Evolutionary conservation across 2,888 invertebrate genomes (phyloP).

Genomic region (Epinotia brunnichana): DNA sequence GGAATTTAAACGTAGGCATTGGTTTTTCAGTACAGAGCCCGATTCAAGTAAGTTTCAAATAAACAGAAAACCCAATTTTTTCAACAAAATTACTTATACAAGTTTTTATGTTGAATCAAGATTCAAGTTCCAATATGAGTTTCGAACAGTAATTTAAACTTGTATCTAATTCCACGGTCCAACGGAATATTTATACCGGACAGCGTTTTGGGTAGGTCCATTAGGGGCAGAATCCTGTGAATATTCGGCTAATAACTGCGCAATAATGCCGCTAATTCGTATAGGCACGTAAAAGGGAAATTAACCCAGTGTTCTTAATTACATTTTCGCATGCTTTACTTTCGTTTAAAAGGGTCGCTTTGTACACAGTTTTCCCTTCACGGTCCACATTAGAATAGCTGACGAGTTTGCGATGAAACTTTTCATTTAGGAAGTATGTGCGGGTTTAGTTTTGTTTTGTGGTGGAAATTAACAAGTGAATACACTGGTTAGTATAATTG

Average conservation of each 20-base stretch:
- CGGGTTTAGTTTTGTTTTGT: slow-evolving; percentile 30
- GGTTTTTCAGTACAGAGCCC: not conserved
- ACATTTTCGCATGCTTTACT: slow-evolving; percentile 81
- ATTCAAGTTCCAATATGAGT: slow-evolving; percentile 21
- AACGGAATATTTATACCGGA: slow-evolving; percentile 28
- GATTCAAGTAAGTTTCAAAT: not conserved
- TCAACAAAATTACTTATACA: slow-evolving; percentile 4
- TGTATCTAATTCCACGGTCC: slow-evolving; percentile 21
- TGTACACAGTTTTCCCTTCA: slow-evolving; percentile 66
- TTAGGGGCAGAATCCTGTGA: slow-evolving; percentile 54
- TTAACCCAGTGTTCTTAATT: slow-evolving; percentile 82
- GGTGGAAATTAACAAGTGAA: not conserved
- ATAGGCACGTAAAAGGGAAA: slow-evolving; percentile 78
- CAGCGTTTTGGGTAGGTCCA: slow-evolving; percentile 53
- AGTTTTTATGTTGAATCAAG: slow-evolving; percentile 5
- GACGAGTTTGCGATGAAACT: slow-evolving; percentile 58
- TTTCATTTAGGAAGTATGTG: slow-evolving; percentile 41
- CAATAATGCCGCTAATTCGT: slow-evolving; percentile 73
- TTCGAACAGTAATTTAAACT: slow-evolving; percentile 36
- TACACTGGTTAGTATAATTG: not conserved
- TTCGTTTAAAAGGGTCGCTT: slow-evolving; percentile 76
- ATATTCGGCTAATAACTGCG: slow-evolving; percentile 60
- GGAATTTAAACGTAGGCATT: not conserved
- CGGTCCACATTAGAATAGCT: slow-evolving; percentile 62
- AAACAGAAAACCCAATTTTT: not conserved